A percentile compares a stretch with the other conserved stretches of the same genome.
phyloP scores from a whole-genome alignment of 1,140 invertebrate genomes.

The Agrypnia vestita region DNA sequence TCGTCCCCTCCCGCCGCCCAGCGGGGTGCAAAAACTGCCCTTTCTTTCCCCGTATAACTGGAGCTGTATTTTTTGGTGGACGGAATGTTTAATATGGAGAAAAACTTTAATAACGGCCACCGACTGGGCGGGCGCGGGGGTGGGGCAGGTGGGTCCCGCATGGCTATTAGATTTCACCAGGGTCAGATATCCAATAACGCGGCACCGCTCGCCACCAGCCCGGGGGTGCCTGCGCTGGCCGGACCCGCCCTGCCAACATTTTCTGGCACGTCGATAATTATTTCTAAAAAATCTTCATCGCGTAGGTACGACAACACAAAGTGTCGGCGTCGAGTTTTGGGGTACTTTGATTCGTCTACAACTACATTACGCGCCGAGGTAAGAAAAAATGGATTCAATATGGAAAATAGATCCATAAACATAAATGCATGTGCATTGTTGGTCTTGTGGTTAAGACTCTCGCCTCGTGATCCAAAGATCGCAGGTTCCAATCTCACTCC shows the following conservation, averaged over 20 bases:
- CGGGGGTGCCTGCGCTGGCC: neutral
- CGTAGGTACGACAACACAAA: no score
- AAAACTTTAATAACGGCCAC: constrained; percentile 61
- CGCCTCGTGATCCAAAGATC: no score
- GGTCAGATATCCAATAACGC: constrained; percentile 62
- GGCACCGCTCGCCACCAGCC: constrained; percentile 56
- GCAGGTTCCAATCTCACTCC: no score
- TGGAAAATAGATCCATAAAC: no score
- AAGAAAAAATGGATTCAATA: no score
- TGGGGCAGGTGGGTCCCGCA: constrained; percentile 51
- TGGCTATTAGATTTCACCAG: constrained; percentile 61
- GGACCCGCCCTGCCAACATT: neutral
- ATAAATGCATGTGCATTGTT: no score
- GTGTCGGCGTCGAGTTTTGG: no score
- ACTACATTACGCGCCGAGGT: no score
- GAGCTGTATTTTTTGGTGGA: constrained; percentile 56
- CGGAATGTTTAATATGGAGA: constrained; percentile 62
- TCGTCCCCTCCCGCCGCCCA: neutral
- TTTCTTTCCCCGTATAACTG: constrained; percentile 32
- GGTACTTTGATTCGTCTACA: no score
- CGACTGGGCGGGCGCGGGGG: neutral
- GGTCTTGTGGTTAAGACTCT: no score
- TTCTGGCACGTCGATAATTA: neutral
- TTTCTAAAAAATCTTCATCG: no score
- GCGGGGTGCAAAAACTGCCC: constrained; percentile 33